phyloP scores from a whole-genome alignment of 1,140 invertebrate genomes.

The Drosophila insularis region DNA sequence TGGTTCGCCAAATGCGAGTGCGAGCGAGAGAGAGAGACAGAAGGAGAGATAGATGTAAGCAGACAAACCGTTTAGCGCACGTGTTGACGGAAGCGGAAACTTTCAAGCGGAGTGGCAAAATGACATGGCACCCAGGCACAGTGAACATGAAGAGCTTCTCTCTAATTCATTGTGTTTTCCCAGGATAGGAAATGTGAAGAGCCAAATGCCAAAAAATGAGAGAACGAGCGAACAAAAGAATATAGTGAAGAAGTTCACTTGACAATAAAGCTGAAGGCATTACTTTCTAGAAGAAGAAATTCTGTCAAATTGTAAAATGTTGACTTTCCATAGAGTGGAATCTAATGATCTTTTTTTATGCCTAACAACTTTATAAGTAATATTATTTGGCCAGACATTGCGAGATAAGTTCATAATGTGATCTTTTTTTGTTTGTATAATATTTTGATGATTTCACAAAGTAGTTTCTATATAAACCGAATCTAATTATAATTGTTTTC shows the following conservation, averaged over 20 bases:
- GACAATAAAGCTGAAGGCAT: neutral
- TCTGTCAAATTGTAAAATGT: no score
- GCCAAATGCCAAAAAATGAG: neutral
- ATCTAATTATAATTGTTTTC: no score
- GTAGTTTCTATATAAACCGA: no score
- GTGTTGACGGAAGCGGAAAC: conserved; percentile 67
- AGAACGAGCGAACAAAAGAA: neutral
- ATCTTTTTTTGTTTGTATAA: no score
- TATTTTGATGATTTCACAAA: no score
- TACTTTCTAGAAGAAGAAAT: neutral
- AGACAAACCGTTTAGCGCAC: conserved; percentile 69
- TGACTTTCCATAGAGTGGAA: no score
- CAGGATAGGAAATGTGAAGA: conserved; percentile 7
- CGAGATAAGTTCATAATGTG: no score
- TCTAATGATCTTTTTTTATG: no score
- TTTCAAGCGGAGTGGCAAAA: conserved; percentile 33
- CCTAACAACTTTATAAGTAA: no score
- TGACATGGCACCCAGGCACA: conserved; percentile 15
- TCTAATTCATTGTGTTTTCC: conserved; percentile 7
- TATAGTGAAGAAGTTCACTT: neutral
- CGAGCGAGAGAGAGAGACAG: neutral
- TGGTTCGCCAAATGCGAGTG: no score
- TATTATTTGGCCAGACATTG: no score
- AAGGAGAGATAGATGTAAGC: neutral
- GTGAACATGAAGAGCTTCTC: conserved; percentile 9